Percentiles rank a stretch among this genome's conserved stretches.
phyloP scores from a whole-genome alignment of 35 echinoderm and acorn worm species.

The Stichopus chloronotus region DNA sequence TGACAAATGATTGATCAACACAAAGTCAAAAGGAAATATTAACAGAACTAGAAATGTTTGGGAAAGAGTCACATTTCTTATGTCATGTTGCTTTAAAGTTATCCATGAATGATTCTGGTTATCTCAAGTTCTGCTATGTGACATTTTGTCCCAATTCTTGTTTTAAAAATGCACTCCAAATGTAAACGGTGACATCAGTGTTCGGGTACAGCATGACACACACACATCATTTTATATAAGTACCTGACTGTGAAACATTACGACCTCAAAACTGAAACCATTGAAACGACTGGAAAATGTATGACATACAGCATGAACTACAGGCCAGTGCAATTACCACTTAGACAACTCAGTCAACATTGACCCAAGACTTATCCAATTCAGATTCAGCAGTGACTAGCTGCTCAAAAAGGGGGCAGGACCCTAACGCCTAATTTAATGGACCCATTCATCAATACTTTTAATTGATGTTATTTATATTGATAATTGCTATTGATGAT shows the following conservation, averaged over 20 bases:
- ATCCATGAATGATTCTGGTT: not conserved
- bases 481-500: no score
- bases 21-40: slow-evolving; percentile 11
- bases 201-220: no score
- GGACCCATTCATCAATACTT: not conserved
- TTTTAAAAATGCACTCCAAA: not conserved
- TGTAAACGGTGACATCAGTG: not conserved
- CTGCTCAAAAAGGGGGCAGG: not conserved
- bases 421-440: not conserved
- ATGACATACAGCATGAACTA: not conserved
- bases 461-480: not conserved
- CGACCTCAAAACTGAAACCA: not conserved
- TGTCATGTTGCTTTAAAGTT: slow-evolving; percentile 10
- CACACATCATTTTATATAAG: no score
- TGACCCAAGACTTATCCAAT: no score
- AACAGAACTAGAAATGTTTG: slow-evolving; percentile 4
- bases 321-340: no score
- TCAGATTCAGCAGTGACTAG: no score
- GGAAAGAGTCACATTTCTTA: not conserved
- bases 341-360: no score
- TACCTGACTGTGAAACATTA: not conserved
- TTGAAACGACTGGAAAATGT: not conserved
- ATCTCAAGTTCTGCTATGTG: not conserved
- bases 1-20: no score
- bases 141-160: not conserved